A percentile compares a stretch with the other conserved stretches of the same genome.
Evolutionary conservation across 2,797 vertebrate species (phyloP).

Genomic region (Neomorphus geoffroyi): DNA sequence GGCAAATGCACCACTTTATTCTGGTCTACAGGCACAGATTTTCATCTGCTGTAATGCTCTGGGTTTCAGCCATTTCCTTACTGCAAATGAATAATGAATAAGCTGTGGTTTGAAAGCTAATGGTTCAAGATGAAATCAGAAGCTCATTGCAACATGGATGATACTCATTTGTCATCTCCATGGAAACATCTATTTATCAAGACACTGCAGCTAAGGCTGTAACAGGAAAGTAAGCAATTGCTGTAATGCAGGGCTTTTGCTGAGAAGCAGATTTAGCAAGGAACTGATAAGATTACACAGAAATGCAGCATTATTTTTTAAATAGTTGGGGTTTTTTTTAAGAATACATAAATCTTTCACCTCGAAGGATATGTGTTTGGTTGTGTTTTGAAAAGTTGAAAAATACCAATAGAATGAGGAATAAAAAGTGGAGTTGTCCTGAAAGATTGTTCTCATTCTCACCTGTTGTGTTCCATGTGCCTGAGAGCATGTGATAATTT

Average conservation of each 20-base stretch:
- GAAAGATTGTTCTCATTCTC: neutral
- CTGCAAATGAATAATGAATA: conserved; percentile 77
- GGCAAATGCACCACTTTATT: neutral
- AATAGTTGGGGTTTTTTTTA: neutral
- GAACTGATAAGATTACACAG: neutral
- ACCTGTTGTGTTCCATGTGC: neutral
- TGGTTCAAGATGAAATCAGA: conserved; percentile 76
- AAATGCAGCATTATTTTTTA: neutral
- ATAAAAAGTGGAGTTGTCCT: neutral
- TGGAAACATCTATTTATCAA: conserved; percentile 71
- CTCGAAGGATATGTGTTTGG: neutral
- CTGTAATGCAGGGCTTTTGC: conserved; percentile 8
- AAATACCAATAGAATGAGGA: neutral
- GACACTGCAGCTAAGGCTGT: conserved; percentile 50
- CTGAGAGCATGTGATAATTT: neutral
- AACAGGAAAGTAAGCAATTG: conserved; percentile 41
- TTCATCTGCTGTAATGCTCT: conserved; percentile 42
- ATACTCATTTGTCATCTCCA: conserved; percentile 71
- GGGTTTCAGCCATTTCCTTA: conserved; percentile 67
- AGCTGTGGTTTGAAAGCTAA: conserved; percentile 72
- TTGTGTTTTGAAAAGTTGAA: neutral
- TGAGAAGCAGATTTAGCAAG: neutral
- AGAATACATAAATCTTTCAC: neutral
- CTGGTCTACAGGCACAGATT: neutral
- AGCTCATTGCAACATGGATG: conserved; percentile 68